Evolutionary conservation across 2,797 vertebrate species (phyloP).

Genomic region (Acipenser ruthenus): DNA sequence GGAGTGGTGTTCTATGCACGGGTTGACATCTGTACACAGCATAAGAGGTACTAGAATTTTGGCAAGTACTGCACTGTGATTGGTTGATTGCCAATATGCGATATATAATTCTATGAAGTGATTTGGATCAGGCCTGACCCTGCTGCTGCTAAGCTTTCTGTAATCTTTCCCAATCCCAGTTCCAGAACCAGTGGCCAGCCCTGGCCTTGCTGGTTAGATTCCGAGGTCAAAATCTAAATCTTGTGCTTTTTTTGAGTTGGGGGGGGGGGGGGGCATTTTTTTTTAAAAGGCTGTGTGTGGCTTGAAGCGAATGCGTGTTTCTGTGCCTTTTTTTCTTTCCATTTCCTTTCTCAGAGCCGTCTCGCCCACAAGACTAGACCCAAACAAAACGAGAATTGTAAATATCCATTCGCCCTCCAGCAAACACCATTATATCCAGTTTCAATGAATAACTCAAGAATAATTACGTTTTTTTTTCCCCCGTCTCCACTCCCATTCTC

Average conservation of each 20-base stretch:
- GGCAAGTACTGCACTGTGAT: too few species aligned
- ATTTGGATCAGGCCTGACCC: too few species aligned
- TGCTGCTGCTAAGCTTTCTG: too few species aligned
- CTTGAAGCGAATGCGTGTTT: constrained; percentile 15
- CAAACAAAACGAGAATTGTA: neutral
- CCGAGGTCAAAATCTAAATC: constrained; percentile 8
- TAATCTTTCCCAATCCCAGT: too few species aligned
- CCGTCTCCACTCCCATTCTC: constrained; percentile 33
- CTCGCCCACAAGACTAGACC: constrained; percentile 43
- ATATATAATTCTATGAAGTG: too few species aligned
- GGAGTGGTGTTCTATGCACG: too few species aligned
- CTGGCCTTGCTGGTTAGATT: neutral
- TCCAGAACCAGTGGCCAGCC: too few species aligned
- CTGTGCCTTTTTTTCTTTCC: constrained; percentile 18
- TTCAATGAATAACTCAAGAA: constrained; percentile 47
- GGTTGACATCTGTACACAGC: too few species aligned
- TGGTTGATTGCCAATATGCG: too few species aligned
- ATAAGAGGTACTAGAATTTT: too few species aligned
- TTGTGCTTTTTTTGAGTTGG: constrained; percentile 6
- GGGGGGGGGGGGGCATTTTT: too few species aligned
- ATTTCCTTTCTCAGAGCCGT: constrained; percentile 39
- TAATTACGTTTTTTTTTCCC: constrained; percentile 38
- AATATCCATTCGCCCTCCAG: constrained; percentile 25
- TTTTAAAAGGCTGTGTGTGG: too few species aligned
- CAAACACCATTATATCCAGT: constrained; percentile 47